Base-by-base conservation (phyloP, 2,113 vertebrate species). In the Carettochelys insculpta region DNA sequence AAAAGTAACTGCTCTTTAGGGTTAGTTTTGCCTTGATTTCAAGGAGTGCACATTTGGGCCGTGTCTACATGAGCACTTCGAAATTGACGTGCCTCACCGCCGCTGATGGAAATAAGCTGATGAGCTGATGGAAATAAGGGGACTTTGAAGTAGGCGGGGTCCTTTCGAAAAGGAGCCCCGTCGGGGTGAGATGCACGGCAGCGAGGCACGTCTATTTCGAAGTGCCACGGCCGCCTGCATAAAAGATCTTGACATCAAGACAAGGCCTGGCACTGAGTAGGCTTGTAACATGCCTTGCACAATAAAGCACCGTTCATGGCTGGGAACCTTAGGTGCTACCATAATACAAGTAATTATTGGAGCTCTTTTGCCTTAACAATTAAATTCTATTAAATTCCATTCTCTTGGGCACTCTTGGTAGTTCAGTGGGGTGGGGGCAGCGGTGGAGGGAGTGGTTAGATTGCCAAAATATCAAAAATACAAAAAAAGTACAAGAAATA, bases 301-400 rank as follows among this genome's bases (percentile, higher is more conserved):
- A 50, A 12, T 14, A 50, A 50, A 50, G 48, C 48, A 50, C 48
- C 14, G 48, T 14, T 50, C 8, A 50, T 50, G 14, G 14, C 14
- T 50, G 14, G 48, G 38, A 92, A 17, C 2, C 58, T 58, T 34
- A 58, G 56, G 56, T 27, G 34, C 29, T 83, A 50, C 81, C 56
- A 94, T 93, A 93, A 65, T 75, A 47, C 73, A 91, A 79, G 20
- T 14, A 79, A n/a, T 47, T 87, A 88, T 24, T 29, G 45, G 65
- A 34, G 51, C 83, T 86, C 20, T 78, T 90, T 82, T 8, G 45
- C 75, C 48, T 80, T 50, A 94, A 88, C 24, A 86, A 25, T 50
- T 89, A 54, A 89, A 51, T 87, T 90, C 17, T 82, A 76, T 58
- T 81, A 94, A 94, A 92, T 38, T 84, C 29, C 12, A 47, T 85